Percentiles rank a stretch among this genome's conserved stretches.
phyloP scores from a whole-genome alignment of 2,113 vertebrate species.

The Saguinus imperator region DNA sequence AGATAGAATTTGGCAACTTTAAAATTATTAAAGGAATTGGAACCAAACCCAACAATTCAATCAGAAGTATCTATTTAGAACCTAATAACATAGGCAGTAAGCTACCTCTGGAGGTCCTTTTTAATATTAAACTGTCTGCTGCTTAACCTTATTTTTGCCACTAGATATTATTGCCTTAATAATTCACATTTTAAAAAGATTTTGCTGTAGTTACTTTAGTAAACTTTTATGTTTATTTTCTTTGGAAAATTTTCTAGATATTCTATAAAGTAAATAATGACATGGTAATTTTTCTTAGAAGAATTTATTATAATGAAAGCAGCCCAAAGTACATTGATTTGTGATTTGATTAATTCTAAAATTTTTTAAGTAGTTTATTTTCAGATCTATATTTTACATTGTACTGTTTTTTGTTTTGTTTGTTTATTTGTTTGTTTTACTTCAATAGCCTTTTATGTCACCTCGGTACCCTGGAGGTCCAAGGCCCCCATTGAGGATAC shows the following conservation, averaged over 20 bases:
- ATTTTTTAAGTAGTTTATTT: not conserved
- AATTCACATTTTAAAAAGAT: not conserved
- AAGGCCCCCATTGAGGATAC: constrained; percentile 96
- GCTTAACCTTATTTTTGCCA: constrained; percentile 19
- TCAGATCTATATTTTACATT: not conserved
- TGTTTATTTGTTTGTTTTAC: constrained; percentile 60
- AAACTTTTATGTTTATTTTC: constrained; percentile 33
- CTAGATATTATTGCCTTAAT: not conserved
- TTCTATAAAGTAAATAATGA: constrained; percentile 16
- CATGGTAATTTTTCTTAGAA: not conserved
- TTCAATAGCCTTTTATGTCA: constrained; percentile 96
- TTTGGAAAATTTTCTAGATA: constrained; percentile 29
- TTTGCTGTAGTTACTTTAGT: constrained; percentile 8
- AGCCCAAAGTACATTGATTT: constrained; percentile 14
- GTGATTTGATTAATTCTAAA: not conserved
- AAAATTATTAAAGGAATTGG: constrained; percentile 23
- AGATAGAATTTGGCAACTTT: constrained; percentile 2
- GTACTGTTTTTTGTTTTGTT: constrained; percentile 64
- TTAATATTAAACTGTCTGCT: not conserved
- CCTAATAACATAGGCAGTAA: not conserved
- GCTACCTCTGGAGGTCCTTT: not conserved
- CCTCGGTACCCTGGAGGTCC: constrained; percentile 98
- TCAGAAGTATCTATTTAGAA: not conserved
- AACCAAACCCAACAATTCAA: not conserved
- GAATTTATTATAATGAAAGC: not conserved